Conservation (phyloP, 2,113 vertebrate species). For the Datnioides undecimradiatus region DNA sequence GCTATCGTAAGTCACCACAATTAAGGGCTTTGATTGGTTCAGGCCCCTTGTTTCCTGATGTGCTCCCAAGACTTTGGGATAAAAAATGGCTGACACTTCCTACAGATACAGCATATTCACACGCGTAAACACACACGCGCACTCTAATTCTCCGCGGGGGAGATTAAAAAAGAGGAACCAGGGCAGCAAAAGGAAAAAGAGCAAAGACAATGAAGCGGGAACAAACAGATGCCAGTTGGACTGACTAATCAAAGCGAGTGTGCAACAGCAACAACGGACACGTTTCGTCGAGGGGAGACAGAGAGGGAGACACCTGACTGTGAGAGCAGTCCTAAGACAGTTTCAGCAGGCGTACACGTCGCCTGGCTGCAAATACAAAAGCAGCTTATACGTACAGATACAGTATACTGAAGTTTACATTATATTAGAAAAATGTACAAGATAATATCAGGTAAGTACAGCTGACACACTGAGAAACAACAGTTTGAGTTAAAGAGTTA, state of each 20-base stretch:
- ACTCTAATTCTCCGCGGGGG: not conserved
- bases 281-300: constrained; percentile 8
- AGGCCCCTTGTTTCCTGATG: constrained; percentile 76
- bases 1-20: constrained; percentile 52
- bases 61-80: constrained; percentile 69
- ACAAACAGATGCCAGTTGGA: constrained; percentile 45
- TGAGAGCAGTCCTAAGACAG: constrained; percentile 45
- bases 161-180: constrained; percentile 43
- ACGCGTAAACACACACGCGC: constrained; percentile 19
- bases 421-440: constrained; percentile 74
- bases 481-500: constrained; percentile 82
- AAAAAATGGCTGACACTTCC: constrained; percentile 83
- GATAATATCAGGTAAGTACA: constrained; percentile 67
- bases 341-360: constrained; percentile 27
- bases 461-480: constrained; percentile 68
- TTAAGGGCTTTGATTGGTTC: constrained; percentile 62
- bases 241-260: constrained; percentile 49
- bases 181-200: constrained; percentile 34
- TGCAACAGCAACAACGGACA: constrained; percentile 33
- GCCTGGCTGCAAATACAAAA: constrained; percentile 68
- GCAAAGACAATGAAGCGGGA: constrained; percentile 48
- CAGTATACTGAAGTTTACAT: constrained; percentile 45
- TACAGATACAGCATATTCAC: constrained; percentile 71
- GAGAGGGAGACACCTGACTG: constrained; percentile 18
- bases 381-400: constrained; percentile 65